A percentile compares a stretch with the other conserved stretches of the same genome.
Conservation (phyloP, 2,888 invertebrate species). For the Tanaodytes sp. region DNA sequence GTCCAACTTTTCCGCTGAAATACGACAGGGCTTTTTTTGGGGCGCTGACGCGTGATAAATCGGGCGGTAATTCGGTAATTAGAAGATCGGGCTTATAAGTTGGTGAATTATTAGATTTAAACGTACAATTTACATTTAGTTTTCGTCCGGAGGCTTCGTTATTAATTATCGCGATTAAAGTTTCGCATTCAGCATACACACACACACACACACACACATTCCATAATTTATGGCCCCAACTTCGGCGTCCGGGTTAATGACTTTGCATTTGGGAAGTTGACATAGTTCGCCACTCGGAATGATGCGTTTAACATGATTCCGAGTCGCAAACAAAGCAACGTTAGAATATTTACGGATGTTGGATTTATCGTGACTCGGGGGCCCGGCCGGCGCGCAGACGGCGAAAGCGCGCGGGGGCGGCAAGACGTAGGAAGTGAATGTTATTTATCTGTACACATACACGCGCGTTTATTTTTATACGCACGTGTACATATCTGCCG, state of each 20-base stretch:
- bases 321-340: conserved; percentile 3
- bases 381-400: conserved; percentile 2
- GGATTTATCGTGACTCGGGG: conserved; percentile 15
- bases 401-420: conserved; percentile 19
- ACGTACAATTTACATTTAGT: conserved; percentile 48
- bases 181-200: conserved; percentile 44
- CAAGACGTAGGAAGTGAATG: conserved; percentile 13
- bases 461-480: not conserved
- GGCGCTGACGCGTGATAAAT: conserved; percentile 28
- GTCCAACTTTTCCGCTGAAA: too few relatives aligned
- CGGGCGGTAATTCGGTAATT: conserved; percentile 44
- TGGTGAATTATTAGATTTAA: conserved; percentile 46
- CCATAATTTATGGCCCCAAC: conserved; percentile 43
- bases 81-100: conserved; percentile 46
- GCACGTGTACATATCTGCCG: too few relatives aligned
- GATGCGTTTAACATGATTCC: conserved; percentile 10
- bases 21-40: conserved; percentile 32
- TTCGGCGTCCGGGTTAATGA: conserved; percentile 45
- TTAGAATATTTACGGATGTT: conserved; percentile 18
- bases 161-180: conserved; percentile 51
- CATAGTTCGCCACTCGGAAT: conserved; percentile 35
- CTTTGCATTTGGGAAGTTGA: conserved; percentile 41
- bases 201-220: conserved; percentile 35
- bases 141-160: conserved; percentile 36
- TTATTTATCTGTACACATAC: conserved; percentile 8